Percentiles rank a stretch among this genome's conserved stretches.
Evolutionary conservation across 2,113 vertebrate genomes (phyloP).

Genomic region (Coptodon rendalli): DNA sequence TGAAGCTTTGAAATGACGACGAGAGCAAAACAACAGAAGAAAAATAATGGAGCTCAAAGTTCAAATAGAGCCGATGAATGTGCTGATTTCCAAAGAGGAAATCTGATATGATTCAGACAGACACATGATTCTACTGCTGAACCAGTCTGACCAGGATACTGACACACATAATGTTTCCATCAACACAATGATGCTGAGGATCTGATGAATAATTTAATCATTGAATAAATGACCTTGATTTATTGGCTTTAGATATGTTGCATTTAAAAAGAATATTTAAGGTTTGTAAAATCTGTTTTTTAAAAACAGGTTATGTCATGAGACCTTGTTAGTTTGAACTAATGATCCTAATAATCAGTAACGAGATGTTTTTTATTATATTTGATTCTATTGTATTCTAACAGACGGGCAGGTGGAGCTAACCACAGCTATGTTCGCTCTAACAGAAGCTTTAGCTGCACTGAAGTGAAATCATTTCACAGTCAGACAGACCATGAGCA

Average conservation of each 20-base stretch:
- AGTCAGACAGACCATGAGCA: neutral
- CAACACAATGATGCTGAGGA: neutral
- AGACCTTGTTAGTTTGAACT: fast-evolving
- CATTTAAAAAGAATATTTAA: neutral
- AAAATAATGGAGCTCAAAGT: fast-evolving
- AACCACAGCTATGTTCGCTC: neutral
- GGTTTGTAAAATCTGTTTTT: fast-evolving
- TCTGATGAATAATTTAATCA: fast-evolving
- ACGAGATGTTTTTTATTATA: fast-evolving
- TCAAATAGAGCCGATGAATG: neutral
- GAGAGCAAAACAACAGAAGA: fast-evolving
- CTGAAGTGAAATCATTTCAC: neutral
- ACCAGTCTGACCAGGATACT: neutral
- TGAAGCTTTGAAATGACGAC: fast-evolving
- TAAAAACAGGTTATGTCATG: fast-evolving
- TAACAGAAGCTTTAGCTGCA: neutral
- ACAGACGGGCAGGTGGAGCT: fast-evolving
- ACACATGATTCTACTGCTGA: neutral
- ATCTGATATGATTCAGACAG: fast-evolving
- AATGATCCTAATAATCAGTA: fast-evolving
- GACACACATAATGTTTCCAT: neutral
- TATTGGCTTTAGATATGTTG: fast-evolving
- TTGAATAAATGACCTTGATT: fast-evolving
- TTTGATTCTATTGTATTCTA: fast-evolving
- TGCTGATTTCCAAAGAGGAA: neutral